A percentile compares a stretch with the other conserved stretches of the same genome.
These are phyloP conservation scores for Clinocottus analis DNA, from an alignment of 2,113 vertebrate genomes.

Conservation along the genomic window DNA sequence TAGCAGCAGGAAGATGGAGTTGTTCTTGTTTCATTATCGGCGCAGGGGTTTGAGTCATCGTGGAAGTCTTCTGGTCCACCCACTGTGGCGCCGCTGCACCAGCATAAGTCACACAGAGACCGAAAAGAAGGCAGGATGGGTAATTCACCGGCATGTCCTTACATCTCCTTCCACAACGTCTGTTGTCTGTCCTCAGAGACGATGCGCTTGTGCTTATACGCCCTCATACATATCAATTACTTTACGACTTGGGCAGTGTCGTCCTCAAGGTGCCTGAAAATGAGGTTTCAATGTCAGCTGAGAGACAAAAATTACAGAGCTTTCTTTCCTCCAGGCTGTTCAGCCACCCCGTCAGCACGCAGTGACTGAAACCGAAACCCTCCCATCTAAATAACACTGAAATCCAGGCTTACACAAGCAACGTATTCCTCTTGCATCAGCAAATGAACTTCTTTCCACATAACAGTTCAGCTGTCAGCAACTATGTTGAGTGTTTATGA, in stretches of 20 bases:
- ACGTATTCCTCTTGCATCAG: constrained; percentile 75
- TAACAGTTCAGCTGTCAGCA: constrained; percentile 73
- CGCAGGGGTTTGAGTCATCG: constrained; percentile 62
- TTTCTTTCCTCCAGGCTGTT: constrained; percentile 68
- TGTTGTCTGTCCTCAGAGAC: constrained; percentile 75
- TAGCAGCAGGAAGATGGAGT: constrained; percentile 51
- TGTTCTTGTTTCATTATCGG: constrained; percentile 68
- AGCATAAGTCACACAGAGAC: constrained; percentile 58
- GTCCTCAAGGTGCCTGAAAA: constrained; percentile 79
- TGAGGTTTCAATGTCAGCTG: constrained; percentile 80
- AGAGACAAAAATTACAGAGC: constrained; percentile 65
- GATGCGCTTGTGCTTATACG: constrained; percentile 58
- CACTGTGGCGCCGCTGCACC: constrained; percentile 47
- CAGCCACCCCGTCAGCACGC: constrained; percentile 36
- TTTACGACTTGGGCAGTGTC: constrained; percentile 69
- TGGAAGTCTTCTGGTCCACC: constrained; percentile 35
- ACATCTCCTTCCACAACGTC: constrained; percentile 57
- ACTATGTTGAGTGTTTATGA: constrained; percentile 62
- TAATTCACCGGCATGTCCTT: constrained; percentile 64
- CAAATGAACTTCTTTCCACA: constrained; percentile 69
- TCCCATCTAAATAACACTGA: constrained; percentile 59
- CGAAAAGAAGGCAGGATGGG: constrained; percentile 35
- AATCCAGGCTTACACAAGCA: constrained; percentile 74
- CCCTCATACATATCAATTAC: constrained; percentile 81
- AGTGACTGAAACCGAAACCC: constrained; percentile 66